Base-by-base conservation (phyloP, 1,140 invertebrate genomes). In the Chymomyza costata region DNA sequence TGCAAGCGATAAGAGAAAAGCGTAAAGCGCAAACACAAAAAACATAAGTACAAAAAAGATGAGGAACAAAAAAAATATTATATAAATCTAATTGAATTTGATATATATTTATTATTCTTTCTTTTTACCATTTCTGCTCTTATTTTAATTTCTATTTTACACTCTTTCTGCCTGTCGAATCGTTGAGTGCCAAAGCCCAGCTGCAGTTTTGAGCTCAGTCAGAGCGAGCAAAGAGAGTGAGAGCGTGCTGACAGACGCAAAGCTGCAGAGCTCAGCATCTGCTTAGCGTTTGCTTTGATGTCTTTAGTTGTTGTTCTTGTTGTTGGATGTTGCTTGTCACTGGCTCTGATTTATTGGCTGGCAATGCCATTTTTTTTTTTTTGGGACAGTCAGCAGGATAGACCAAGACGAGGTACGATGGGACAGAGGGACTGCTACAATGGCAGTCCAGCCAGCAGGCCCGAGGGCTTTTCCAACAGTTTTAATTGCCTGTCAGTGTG, bases 11-110 rank as follows among this genome's bases (percentile, higher is more conserved):
- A 80, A 65, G 53, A 47, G n/a, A n/a, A n/a, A 32, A 51, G 28
- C 35, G 51, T 30, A 39, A 35, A 51, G 18, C 51, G 25, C 40
- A 60, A 43, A 46, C 8, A 25, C 8, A 25, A 25, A 25, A 25
- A 25, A 25, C 8, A 25, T 25, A 25, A 5, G 21, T 5, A 25
- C 21, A 5, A 25, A 3, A 25, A 25, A 25, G 21, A 5, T 25
- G 21, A 25, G 21, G 52, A 40, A 44, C 46, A 44, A 50, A 67
- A 67, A 62, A 66, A n/a, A n/a, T n/a, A n/a, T n/a, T n/a, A n/a
- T 59, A 71, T 53, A 66, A 78, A 58, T 80, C 64, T 80, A 80
- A 80, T 80, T 80, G 73, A 80, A 80, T 80, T 80, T 80, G 65
- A 65, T 71, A 59, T 64, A 65, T 47, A 35, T 37, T 50, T 57